A percentile compares a stretch with the other conserved stretches of the same genome.
These are phyloP conservation scores for Prionailurus viverrinus DNA, from an alignment of 2,113 vertebrate species.

Conservation along the genomic window DNA sequence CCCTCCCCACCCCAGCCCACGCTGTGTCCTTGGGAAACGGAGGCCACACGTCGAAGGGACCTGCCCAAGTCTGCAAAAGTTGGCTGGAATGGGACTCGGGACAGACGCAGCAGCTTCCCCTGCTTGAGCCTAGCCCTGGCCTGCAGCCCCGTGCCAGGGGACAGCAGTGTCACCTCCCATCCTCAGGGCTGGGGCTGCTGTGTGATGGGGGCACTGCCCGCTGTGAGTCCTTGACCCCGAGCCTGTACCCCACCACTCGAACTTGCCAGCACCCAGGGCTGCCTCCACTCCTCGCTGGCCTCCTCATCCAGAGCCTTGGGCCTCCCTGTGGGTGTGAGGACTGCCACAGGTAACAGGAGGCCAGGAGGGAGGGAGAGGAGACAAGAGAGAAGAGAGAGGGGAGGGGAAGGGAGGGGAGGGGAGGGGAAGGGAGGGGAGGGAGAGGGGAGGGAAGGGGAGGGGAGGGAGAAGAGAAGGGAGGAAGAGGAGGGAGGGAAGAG, in stretches of 20 bases:
- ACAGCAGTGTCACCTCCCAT: background rate
- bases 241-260: background rate
- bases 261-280: background rate
- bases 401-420: too few species aligned
- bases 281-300: background rate
- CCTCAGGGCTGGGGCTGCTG: background rate
- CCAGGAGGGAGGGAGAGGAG: too few species aligned
- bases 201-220: fast-evolving
- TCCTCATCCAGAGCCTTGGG: background rate
- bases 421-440: too few species aligned
- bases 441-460: too few species aligned
- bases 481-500: too few species aligned
- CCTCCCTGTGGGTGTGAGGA: background rate
- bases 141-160: background rate
- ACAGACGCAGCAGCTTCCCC: background rate
- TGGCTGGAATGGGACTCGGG: background rate
- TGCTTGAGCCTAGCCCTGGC: background rate
- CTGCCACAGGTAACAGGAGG: background rate
- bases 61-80: background rate
- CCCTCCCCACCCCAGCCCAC: background rate
- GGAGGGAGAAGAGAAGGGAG: too few species aligned
- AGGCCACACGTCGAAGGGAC: background rate
- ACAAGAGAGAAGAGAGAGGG: too few species aligned
- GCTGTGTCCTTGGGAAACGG: background rate
- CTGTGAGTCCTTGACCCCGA: background rate